These are phyloP conservation scores for Nomada goodeniana DNA, from an alignment of 2,888 invertebrate genomes.

Conservation along the genomic window DNA sequence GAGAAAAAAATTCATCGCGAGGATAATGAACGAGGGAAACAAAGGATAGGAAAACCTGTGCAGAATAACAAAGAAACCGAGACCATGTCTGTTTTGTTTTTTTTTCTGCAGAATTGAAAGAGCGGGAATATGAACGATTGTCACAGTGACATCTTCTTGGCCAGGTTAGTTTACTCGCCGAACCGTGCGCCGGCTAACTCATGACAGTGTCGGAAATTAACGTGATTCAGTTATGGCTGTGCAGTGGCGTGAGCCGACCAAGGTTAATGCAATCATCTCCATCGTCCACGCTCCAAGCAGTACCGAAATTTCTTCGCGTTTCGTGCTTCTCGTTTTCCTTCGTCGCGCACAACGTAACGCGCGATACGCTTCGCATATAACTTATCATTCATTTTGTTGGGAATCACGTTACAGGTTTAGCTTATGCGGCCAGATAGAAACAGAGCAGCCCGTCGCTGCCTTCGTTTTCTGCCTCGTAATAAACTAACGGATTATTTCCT, in stretches of 20 bases:
- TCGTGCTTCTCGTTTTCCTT: constrained; percentile 4
- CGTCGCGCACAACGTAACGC: constrained; percentile 40
- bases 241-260: constrained; percentile 72
- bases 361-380: constrained; percentile 48
- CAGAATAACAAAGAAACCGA: neutral
- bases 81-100: neutral
- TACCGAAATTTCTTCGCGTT: constrained; percentile 68
- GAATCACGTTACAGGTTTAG: constrained; percentile 49
- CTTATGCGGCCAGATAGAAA: constrained; percentile 52
- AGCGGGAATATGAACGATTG: constrained; percentile 38
- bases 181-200: constrained; percentile 55
- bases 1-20: constrained; percentile 17
- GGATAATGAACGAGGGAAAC: constrained; percentile 22
- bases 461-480: constrained; percentile 45
- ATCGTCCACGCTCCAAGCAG: constrained; percentile 69
- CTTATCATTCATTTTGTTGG: constrained; percentile 51
- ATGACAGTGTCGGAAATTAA: constrained; percentile 68
- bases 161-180: constrained; percentile 67
- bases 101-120: constrained; percentile 7
- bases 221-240: constrained; percentile 68
- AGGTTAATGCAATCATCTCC: constrained; percentile 79
- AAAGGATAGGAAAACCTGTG: constrained; percentile 26
- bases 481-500: constrained; percentile 66
- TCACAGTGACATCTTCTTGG: constrained; percentile 52
- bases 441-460: constrained; percentile 26